These are phyloP conservation scores for Phortica okadai DNA, from an alignment of 2,888 invertebrate species.

Conservation along the genomic window DNA sequence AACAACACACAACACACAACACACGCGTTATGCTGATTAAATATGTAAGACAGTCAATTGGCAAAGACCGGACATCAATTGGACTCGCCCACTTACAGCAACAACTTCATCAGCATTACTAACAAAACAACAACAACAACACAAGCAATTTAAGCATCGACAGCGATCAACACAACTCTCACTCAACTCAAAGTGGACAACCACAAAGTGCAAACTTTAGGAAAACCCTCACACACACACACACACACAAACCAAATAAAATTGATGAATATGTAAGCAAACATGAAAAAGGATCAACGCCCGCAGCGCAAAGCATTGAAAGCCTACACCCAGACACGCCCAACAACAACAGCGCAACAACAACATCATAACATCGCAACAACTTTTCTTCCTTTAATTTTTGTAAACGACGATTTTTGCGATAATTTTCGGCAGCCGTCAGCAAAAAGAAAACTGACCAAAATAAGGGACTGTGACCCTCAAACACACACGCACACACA, in stretches of 20 bases:
- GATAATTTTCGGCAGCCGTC: conserved; percentile 51
- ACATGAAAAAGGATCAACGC: conserved; percentile 67
- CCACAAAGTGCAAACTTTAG: conserved; percentile 1
- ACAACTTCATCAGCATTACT: conserved; percentile 1
- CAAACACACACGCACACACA: conserved; percentile 15
- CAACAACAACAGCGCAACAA: not conserved
- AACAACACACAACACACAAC: not conserved
- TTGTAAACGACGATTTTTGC: conserved; percentile 41
- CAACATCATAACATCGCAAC: not conserved
- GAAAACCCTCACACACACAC: not conserved
- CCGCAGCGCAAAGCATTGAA: conserved; percentile 19
- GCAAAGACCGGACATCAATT: not conserved
- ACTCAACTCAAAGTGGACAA: conserved; percentile 9
- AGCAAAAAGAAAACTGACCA: conserved; percentile 58
- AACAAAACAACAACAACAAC: conserved; percentile 6
- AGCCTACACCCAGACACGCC: not conserved
- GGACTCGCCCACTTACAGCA: not conserved
- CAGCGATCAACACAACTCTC: conserved; percentile 17
- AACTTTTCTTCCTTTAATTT: conserved; percentile 59
- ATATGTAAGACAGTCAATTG: not conserved
- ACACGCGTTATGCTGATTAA: not conserved
- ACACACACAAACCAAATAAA: conserved; percentile 39
- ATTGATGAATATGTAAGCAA: conserved; percentile 70
- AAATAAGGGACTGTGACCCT: conserved; percentile 7
- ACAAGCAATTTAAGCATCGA: not conserved